Percentiles rank a stretch among this genome's conserved stretches.
Evolutionary conservation across 2,797 vertebrate species (phyloP).

Genomic region (Xenops minutus): DNA sequence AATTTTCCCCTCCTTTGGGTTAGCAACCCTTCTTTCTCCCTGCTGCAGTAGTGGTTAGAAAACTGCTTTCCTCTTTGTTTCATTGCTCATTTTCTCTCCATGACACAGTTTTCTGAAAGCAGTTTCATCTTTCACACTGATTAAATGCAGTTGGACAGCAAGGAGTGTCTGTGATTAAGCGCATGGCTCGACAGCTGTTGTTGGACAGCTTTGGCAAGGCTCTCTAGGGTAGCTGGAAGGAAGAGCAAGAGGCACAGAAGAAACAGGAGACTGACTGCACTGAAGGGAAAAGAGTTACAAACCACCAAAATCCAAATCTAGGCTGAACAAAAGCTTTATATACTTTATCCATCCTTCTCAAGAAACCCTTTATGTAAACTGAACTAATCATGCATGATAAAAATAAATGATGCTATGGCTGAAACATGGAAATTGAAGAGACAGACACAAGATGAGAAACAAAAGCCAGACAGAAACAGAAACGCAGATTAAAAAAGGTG

Average conservation of each 20-base stretch:
- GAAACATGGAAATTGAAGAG: slow-evolving; percentile 33
- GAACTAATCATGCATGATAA: slow-evolving; percentile 50
- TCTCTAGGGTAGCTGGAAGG: not conserved
- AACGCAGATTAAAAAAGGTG: not conserved
- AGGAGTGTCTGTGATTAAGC: slow-evolving; percentile 27
- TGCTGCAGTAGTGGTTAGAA: not conserved
- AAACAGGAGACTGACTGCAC: not conserved
- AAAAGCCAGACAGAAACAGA: slow-evolving; percentile 50
- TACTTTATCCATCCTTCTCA: slow-evolving; percentile 12
- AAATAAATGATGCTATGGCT: slow-evolving; percentile 53
- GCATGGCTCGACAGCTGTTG: slow-evolving; percentile 16
- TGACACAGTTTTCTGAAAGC: not conserved
- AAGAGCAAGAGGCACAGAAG: not conserved
- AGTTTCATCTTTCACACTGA: not conserved
- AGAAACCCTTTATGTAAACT: slow-evolving; percentile 51
- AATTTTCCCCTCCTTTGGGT: not conserved
- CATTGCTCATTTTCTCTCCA: not conserved
- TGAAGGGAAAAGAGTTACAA: slow-evolving; percentile 1
- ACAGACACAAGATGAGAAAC: slow-evolving; percentile 13
- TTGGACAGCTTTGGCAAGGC: slow-evolving; percentile 45
- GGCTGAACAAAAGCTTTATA: slow-evolving; percentile 23
- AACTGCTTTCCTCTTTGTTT: not conserved
- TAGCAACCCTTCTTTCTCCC: not conserved
- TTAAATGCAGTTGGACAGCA: slow-evolving; percentile 45
- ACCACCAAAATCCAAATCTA: slow-evolving; percentile 40